These are phyloP conservation scores for Sebastiscus albofasciatus DNA, from an alignment of 2,797 vertebrate genomes.

Conservation along the genomic window DNA sequence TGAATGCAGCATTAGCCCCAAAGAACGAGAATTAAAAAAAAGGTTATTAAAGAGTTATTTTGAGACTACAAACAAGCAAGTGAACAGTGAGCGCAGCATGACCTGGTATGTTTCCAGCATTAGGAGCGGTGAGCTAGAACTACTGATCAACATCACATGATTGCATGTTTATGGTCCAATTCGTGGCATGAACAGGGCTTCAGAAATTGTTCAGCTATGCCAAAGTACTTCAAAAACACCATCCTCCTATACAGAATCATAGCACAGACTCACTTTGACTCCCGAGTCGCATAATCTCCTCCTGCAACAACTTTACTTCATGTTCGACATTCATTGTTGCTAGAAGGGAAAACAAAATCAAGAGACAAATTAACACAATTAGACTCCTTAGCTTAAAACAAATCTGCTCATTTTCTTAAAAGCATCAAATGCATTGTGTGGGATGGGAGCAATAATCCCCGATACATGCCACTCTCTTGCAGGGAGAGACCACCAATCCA, in stretches of 20 bases:
- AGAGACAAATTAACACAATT: neutral
- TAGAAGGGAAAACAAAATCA: conserved; percentile 39
- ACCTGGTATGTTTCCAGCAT: neutral
- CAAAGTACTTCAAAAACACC: neutral
- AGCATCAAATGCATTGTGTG: neutral
- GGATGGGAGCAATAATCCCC: too few species aligned
- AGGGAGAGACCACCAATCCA: neutral
- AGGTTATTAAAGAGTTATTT: neutral
- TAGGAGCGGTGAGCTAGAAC: neutral
- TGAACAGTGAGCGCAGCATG: too few species aligned
- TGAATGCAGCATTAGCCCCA: neutral
- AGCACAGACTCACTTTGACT: conserved; percentile 85
- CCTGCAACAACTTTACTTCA: conserved; percentile 87
- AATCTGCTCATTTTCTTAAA: neutral
- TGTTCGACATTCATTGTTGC: conserved; percentile 91
- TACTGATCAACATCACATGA: neutral
- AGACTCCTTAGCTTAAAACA: neutral
- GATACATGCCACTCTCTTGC: neutral
- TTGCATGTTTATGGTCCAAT: neutral
- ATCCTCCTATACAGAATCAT: neutral
- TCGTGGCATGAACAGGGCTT: neutral
- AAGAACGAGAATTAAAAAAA: neutral
- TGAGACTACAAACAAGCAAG: neutral
- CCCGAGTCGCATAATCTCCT: conserved; percentile 94
- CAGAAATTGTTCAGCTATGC: neutral